These are phyloP conservation scores for Caranx melampygus DNA, from an alignment of 2,113 vertebrate species.

Conservation along the genomic window DNA sequence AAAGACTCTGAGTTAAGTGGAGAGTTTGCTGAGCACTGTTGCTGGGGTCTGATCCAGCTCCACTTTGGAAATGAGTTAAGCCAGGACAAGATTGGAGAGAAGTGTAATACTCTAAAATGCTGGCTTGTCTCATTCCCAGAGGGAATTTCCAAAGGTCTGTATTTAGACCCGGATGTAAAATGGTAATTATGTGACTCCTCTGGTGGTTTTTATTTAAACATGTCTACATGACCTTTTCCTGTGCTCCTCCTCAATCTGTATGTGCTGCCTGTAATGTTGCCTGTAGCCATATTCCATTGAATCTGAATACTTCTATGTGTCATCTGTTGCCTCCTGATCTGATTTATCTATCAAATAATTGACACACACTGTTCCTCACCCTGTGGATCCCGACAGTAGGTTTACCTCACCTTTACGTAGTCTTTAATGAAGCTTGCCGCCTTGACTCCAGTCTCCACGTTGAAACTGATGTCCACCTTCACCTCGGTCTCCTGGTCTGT, in stretches of 20 bases:
- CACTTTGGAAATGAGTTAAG: constrained; percentile 52
- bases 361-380: not conserved
- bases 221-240: constrained; percentile 28
- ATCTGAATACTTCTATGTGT: not conserved
- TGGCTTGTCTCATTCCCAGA: constrained; percentile 21
- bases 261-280: not conserved
- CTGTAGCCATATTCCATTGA: not conserved
- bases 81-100: constrained; percentile 30
- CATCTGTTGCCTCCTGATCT: not conserved
- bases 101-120: constrained; percentile 50
- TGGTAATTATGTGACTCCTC: constrained; percentile 58
- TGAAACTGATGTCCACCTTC: constrained; percentile 99
- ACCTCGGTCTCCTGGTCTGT: constrained; percentile 98
- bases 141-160: constrained; percentile 67
- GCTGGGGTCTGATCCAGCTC: constrained; percentile 43
- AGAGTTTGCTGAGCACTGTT: constrained; percentile 17
- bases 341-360: not conserved
- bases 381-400: not conserved
- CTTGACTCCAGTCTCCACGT: constrained; percentile 97
- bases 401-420: constrained; percentile 90
- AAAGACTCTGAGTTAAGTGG: constrained; percentile 6
- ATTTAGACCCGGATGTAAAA: constrained; percentile 59
- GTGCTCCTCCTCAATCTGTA: constrained; percentile 4
- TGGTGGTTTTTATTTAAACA: constrained; percentile 43
- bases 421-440: constrained; percentile 97